phyloP scores from a whole-genome alignment of 2,888 invertebrate genomes.

The Amblyjoppa proteus region DNA sequence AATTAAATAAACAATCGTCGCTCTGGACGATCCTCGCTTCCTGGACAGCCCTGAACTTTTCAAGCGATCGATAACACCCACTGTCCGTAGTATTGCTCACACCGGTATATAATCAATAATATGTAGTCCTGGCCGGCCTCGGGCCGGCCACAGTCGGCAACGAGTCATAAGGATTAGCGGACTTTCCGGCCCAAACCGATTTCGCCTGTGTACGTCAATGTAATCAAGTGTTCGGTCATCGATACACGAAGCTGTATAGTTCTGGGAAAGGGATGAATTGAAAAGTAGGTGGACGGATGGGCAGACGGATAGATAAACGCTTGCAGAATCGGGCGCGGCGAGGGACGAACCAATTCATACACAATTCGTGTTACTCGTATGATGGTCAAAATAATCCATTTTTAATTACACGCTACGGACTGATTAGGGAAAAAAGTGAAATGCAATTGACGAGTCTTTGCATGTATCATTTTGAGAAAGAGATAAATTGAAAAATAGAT shows the following conservation, averaged over 20 bases:
- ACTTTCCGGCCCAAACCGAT: constrained; percentile 44
- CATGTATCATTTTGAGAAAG: neutral
- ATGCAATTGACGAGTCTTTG: neutral
- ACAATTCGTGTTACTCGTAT: neutral
- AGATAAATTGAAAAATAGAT: neutral
- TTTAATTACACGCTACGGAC: neutral
- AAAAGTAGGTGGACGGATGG: neutral
- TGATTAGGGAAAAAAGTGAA: neutral
- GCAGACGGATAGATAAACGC: neutral
- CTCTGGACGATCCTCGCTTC: constrained; percentile 65
- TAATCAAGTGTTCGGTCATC: neutral
- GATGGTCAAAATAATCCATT: neutral
- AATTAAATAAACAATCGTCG: constrained; percentile 27
- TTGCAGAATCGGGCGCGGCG: neutral
- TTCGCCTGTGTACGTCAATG: constrained; percentile 12
- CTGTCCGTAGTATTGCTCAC: constrained; percentile 76
- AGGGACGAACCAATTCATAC: neutral
- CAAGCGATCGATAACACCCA: constrained; percentile 80
- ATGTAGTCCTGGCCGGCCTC: constrained; percentile 78
- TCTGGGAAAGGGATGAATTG: neutral
- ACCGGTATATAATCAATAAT: constrained; percentile 78
- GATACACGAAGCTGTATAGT: neutral
- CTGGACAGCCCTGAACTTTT: constrained; percentile 83
- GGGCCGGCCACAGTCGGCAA: constrained; percentile 67
- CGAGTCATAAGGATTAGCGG: constrained; percentile 55